Conservation (phyloP, 2,113 vertebrate genomes). For the Anoplopoma fimbria region DNA sequence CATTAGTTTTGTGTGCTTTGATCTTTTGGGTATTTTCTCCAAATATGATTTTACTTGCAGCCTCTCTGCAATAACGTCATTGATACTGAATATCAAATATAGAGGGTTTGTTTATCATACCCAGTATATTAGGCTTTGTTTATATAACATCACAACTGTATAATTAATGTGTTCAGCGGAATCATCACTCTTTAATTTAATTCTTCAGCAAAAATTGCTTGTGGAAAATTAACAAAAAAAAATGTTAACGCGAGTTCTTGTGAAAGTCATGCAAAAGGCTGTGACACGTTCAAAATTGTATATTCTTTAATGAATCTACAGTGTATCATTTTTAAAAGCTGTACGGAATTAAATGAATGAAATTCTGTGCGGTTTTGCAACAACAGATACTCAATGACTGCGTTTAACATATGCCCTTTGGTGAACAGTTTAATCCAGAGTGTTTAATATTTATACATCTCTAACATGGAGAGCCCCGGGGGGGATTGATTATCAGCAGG, state of each 20-base stretch:
- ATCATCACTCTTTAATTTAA: conserved; percentile 30
- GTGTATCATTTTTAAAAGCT: conserved; percentile 15
- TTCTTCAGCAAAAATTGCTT: not conserved
- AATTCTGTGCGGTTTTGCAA: conserved; percentile 6
- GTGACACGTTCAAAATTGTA: not conserved
- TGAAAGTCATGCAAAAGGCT: not conserved
- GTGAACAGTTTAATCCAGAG: conserved; percentile 32
- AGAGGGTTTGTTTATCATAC: conserved; percentile 26
- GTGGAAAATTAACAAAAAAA: not conserved
- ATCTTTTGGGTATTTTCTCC: conserved; percentile 48
- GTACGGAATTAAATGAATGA: not conserved
- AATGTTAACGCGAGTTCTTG: not conserved
- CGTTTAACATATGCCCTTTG: conserved; percentile 43
- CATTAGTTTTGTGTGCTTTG: conserved; percentile 54
- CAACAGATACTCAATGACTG: conserved; percentile 15
- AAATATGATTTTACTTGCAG: conserved; percentile 44
- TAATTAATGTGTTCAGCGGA: conserved; percentile 37
- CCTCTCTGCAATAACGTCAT: conserved; percentile 34
- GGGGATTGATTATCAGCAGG: conserved; percentile 7
- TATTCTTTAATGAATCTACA: not conserved
- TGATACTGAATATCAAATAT: conserved; percentile 38
- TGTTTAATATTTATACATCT: conserved; percentile 44
- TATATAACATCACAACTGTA: conserved; percentile 15
- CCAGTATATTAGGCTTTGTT: conserved; percentile 25
- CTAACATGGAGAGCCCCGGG: not conserved